These are phyloP conservation scores for Apogon talboti DNA, from an alignment of 2,797 vertebrate genomes.

Conservation along the genomic window DNA sequence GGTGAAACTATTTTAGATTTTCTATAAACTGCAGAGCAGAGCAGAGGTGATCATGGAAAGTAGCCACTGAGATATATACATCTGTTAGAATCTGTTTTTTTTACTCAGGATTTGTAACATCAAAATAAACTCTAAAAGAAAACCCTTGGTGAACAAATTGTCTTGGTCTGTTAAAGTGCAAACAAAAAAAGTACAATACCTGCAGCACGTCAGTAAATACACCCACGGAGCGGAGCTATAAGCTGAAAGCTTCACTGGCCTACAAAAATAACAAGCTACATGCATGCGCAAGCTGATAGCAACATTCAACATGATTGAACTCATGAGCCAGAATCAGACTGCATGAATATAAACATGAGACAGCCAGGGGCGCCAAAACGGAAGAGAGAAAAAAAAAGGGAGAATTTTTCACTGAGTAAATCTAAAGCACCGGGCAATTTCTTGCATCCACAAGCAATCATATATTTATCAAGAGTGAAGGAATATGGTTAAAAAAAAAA, in stretches of 20 bases:
- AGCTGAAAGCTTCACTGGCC: conserved; percentile 38
- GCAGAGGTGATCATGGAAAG: conserved; percentile 10
- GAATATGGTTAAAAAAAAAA: conserved; percentile 5
- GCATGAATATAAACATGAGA: conserved; percentile 74
- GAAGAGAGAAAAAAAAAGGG: neutral
- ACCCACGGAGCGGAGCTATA: conserved; percentile 31
- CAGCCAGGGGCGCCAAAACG: conserved; percentile 45
- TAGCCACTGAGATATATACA: neutral
- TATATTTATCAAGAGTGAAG: conserved; percentile 28
- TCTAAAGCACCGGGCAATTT: conserved; percentile 44
- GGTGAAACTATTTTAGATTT: neutral
- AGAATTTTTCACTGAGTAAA: conserved; percentile 41
- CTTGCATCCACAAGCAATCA: conserved; percentile 48
- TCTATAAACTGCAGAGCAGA: neutral
- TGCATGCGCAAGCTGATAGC: conserved; percentile 29
- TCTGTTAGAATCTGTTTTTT: conserved; percentile 8
- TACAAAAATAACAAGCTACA: conserved; percentile 60
- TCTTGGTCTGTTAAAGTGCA: conserved; percentile 17
- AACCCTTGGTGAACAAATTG: conserved; percentile 21
- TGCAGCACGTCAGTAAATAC: conserved; percentile 36
- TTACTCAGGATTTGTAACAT: conserved; percentile 21
- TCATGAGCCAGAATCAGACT: conserved; percentile 43
- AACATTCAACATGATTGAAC: conserved; percentile 54
- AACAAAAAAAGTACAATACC: conserved; percentile 37
- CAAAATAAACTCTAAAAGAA: conserved; percentile 22